Conservation (phyloP, 1,140 invertebrate genomes). For the Drosophila cardini region DNA sequence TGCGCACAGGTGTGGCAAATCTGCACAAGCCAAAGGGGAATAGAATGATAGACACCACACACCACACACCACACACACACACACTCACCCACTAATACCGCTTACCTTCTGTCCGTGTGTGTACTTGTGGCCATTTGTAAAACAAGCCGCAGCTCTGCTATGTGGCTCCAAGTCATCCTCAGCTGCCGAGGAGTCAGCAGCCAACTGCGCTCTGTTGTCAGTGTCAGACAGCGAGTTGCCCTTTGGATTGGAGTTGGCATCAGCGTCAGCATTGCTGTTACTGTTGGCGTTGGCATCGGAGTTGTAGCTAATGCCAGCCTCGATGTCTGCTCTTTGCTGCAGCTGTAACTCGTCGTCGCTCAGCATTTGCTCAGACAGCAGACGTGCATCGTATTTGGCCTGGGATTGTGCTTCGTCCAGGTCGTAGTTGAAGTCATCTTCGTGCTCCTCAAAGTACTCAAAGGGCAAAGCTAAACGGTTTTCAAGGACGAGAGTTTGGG, state of each 20-base stretch:
- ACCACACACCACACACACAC: neutral
- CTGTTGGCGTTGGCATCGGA: conserved; percentile 11
- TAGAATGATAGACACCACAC: conserved; percentile 16
- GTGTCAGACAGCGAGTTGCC: conserved; percentile 20
- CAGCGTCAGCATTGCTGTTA: conserved; percentile 27
- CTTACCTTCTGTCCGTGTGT: conserved; percentile 84
- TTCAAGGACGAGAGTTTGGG: neutral
- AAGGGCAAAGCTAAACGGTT: conserved; percentile 60
- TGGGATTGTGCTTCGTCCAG: conserved; percentile 82
- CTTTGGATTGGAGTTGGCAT: conserved; percentile 30
- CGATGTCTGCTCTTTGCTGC: conserved; percentile 50
- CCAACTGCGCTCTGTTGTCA: conserved; percentile 14
- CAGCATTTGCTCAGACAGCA: conserved; percentile 81
- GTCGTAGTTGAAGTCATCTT: conserved; percentile 78
- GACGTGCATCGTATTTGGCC: conserved; percentile 83
- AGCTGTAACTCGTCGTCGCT: conserved; percentile 68
- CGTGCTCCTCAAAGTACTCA: conserved; percentile 77
- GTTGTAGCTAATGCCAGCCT: conserved; percentile 25
- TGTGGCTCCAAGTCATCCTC: conserved; percentile 79
- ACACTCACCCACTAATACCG: conserved; percentile 8
- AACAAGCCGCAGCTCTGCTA: conserved; percentile 78
- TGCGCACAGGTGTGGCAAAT: conserved; percentile 36
- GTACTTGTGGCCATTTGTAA: conserved; percentile 77
- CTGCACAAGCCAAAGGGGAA: conserved; percentile 1
- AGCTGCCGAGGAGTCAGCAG: conserved; percentile 35